These are phyloP conservation scores for Timema podura DNA, from an alignment of 2,888 invertebrate genomes.

Conservation along the genomic window DNA sequence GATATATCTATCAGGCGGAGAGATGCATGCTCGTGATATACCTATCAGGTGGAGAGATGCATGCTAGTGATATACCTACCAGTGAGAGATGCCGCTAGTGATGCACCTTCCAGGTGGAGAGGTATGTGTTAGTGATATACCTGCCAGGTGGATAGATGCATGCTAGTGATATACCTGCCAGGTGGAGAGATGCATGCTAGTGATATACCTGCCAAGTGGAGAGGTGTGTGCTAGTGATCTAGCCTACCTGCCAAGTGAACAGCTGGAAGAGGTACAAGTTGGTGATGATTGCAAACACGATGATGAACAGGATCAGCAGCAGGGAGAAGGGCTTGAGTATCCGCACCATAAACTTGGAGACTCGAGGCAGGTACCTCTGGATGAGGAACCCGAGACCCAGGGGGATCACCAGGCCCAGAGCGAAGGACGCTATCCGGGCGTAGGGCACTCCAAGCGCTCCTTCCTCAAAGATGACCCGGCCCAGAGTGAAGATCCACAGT, in stretches of 20 bases:
- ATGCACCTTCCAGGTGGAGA: too few relatives aligned
- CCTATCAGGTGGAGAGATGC: too few relatives aligned
- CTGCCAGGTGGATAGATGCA: too few relatives aligned
- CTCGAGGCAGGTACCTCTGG: constrained; percentile 62
- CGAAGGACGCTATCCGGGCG: constrained; percentile 65
- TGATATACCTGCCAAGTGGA: not conserved
- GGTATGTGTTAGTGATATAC: too few relatives aligned
- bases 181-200: too few relatives aligned
- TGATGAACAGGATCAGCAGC: constrained; percentile 73
- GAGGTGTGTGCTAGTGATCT: not conserved
- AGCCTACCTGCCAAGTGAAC: constrained; percentile 78
- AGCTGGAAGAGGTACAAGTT: constrained; percentile 85
- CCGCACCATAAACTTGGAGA: constrained; percentile 67
- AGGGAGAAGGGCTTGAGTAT: constrained; percentile 82
- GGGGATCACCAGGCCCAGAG: constrained; percentile 73
- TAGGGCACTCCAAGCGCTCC: constrained; percentile 76
- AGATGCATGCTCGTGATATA: too few relatives aligned
- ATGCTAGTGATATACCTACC: too few relatives aligned
- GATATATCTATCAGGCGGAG: too few relatives aligned
- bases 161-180: too few relatives aligned
- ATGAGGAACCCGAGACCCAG: constrained; percentile 62
- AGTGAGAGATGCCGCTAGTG: too few relatives aligned
- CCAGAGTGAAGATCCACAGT: constrained; percentile 84
- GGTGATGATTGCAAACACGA: constrained; percentile 82
- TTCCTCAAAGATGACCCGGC: constrained; percentile 66